A percentile compares a stretch with the other conserved stretches of the same genome.
Conservation (phyloP, 2,888 invertebrate genomes). For the Lycophotia porphyrea region DNA sequence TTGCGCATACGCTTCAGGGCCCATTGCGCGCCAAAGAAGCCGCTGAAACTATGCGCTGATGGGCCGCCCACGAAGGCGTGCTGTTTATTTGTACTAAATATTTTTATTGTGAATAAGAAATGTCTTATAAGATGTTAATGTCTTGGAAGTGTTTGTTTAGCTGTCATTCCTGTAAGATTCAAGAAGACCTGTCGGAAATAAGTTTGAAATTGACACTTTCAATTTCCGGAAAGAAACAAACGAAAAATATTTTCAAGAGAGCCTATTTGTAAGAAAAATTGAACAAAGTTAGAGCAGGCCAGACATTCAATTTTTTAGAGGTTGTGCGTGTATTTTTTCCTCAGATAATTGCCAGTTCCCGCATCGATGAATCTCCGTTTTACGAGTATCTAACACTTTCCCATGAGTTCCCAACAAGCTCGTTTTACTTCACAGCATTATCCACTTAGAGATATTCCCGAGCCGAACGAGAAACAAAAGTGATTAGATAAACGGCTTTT, state of each 20-base stretch:
- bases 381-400: conserved; percentile 62
- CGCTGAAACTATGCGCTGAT: conserved; percentile 84
- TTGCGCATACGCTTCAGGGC: conserved; percentile 84
- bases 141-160: neutral
- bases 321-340: conserved; percentile 3
- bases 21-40: conserved; percentile 85
- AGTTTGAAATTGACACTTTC: conserved; percentile 24
- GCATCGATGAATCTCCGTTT: conserved; percentile 48
- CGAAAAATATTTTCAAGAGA: neutral
- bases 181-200: neutral
- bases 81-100: conserved; percentile 59
- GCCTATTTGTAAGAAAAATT: neutral
- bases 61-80: conserved; percentile 85
- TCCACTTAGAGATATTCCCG: conserved; percentile 54
- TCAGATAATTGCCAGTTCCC: conserved; percentile 51
- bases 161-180: conserved; percentile 29
- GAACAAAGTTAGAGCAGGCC: neutral
- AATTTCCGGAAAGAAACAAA: conserved; percentile 20
- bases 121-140: conserved; percentile 25
- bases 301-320: neutral
- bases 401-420: conserved; percentile 58
- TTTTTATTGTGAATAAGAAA: conserved; percentile 42
- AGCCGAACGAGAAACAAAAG: conserved; percentile 62
- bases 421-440: conserved; percentile 55
- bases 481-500: conserved; percentile 63